phyloP scores from a whole-genome alignment of 2,888 invertebrate species.

The Zele albiditarsus region DNA sequence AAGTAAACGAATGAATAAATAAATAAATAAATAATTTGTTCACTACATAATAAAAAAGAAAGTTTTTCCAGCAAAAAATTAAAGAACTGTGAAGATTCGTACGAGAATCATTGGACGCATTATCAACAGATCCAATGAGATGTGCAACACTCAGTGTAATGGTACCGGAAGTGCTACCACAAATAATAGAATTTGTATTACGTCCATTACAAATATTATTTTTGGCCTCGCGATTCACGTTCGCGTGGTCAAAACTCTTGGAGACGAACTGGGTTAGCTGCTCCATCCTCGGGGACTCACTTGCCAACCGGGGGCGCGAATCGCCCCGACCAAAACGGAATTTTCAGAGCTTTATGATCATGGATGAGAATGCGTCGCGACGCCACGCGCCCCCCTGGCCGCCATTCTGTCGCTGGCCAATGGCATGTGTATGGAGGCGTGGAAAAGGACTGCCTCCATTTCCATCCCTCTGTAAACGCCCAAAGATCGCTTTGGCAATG shows the following conservation, averaged over 20 bases:
- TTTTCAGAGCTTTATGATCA: conserved; percentile 20
- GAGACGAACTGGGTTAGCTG: conserved; percentile 93
- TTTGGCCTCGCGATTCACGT: conserved; percentile 41
- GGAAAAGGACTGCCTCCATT: conserved; percentile 38
- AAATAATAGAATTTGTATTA: conserved; percentile 23
- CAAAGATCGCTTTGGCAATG: neutral
- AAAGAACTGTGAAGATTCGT: conserved; percentile 46
- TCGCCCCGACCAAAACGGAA: conserved; percentile 35
- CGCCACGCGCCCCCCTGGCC: conserved; percentile 51
- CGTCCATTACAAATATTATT: conserved; percentile 21
- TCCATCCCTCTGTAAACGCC: conserved; percentile 31
- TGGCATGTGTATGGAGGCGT: conserved; percentile 54
- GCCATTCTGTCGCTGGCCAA: conserved; percentile 60
- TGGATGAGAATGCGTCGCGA: conserved; percentile 36
- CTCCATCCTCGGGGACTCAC: conserved; percentile 78
- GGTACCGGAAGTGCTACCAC: conserved; percentile 44
- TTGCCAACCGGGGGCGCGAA: conserved; percentile 40
- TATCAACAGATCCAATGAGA: conserved; percentile 60
- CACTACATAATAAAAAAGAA: conserved; percentile 1
- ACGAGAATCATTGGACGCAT: conserved; percentile 51
- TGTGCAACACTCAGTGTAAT: conserved; percentile 68
- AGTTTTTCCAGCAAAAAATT: conserved; percentile 31
- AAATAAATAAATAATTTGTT: neutral
- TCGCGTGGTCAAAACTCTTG: conserved; percentile 81
- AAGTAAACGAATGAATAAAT: neutral